phyloP scores from a whole-genome alignment of 2,797 vertebrate species.

The Phyllotis vaccarum region DNA sequence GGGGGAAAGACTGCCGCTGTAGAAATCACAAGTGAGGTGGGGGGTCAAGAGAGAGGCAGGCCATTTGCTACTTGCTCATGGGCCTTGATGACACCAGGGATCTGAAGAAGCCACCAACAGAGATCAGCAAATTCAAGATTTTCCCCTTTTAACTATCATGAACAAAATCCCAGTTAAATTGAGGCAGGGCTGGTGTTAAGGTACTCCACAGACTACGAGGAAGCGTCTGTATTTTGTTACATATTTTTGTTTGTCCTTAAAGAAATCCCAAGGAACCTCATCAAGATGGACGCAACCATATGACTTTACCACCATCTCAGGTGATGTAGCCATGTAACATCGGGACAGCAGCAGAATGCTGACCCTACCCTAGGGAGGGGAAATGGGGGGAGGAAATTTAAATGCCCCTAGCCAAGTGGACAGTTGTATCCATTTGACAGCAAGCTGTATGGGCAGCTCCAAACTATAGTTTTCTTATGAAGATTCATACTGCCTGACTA shows the following conservation, averaged over 20 bases:
- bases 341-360: not conserved
- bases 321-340: not conserved
- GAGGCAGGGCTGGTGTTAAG: not conserved
- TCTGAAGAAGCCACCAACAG: not conserved
- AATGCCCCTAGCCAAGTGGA: not conserved
- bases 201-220: not conserved
- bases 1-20: conserved; percentile 93
- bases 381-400: not conserved
- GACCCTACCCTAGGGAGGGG: too few relatives aligned
- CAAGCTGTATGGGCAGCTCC: not conserved
- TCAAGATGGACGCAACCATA: not conserved
- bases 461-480: conserved; percentile 57
- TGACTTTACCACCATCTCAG: too few relatives aligned
- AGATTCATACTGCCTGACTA: not conserved
- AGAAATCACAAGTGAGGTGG: not conserved
- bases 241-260: not conserved
- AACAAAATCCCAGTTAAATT: not conserved
- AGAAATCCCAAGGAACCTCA: not conserved
- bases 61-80: not conserved
- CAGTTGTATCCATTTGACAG: not conserved
- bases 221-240: not conserved
- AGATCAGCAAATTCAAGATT: not conserved
- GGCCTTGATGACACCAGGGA: not conserved
- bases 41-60: not conserved
- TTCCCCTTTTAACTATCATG: not conserved